Percentiles rank a stretch among this genome's conserved stretches.
Evolutionary conservation across 2,888 invertebrate species (phyloP).

Genomic region (Mythimna pallens): DNA sequence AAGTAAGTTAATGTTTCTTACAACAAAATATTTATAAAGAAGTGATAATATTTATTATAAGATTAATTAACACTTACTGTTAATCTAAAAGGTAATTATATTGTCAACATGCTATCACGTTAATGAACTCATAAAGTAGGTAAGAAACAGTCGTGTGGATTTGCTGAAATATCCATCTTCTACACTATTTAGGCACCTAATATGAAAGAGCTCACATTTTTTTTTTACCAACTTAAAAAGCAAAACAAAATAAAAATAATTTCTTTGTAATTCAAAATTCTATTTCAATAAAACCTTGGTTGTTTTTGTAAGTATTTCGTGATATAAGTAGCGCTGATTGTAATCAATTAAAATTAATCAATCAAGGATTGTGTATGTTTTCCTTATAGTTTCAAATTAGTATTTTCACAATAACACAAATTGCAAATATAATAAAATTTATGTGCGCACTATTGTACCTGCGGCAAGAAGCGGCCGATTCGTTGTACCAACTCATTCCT

Average conservation of each 20-base stretch:
- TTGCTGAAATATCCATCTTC: background rate
- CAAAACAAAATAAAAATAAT: background rate
- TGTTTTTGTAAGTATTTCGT: slow-evolving; percentile 10
- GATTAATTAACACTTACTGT: background rate
- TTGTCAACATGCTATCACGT: background rate
- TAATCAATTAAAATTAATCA: slow-evolving; percentile 22
- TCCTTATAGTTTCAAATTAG: slow-evolving; percentile 7
- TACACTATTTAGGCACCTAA: background rate
- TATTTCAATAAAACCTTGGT: slow-evolving; percentile 8
- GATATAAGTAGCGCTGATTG: background rate
- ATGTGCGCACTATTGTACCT: background rate
- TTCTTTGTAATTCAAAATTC: background rate
- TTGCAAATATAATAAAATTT: background rate
- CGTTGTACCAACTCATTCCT: background rate
- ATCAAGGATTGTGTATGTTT: slow-evolving; percentile 2
- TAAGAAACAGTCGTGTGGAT: background rate
- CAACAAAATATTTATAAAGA: background rate
- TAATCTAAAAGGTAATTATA: background rate
- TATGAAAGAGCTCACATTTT: background rate
- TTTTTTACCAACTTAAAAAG: background rate
- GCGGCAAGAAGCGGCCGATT: background rate
- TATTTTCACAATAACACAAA: background rate
- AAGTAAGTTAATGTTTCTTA: background rate
- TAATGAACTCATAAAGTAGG: background rate
- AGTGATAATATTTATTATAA: background rate